Conservation (phyloP, 2,797 vertebrate genomes). For the Notamacropus eugenii region DNA sequence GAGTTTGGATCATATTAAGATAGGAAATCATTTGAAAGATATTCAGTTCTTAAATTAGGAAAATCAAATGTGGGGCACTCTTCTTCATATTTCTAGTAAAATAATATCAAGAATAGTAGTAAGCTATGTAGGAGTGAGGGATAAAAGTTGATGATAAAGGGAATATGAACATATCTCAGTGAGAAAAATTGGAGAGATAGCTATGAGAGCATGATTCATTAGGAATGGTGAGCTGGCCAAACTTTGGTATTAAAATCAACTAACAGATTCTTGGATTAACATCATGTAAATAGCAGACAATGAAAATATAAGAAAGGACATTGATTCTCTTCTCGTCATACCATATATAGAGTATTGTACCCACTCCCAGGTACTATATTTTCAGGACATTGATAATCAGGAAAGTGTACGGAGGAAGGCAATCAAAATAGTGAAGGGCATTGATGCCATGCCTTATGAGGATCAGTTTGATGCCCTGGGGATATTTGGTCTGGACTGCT, state of each 20-base stretch:
- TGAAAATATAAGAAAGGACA: background rate
- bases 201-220: background rate
- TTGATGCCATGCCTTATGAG: background rate
- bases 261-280: background rate
- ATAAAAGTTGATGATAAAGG: background rate
- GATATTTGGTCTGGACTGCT: background rate
- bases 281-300: background rate
- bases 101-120: background rate
- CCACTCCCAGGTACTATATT: too few species aligned
- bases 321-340: background rate
- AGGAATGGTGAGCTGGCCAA: background rate
- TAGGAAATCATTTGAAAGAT: background rate
- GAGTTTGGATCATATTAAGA: background rate
- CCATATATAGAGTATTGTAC: background rate
- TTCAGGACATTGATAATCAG: background rate
- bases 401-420: background rate
- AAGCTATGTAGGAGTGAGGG: background rate
- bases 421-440: background rate
- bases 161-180: background rate
- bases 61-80: background rate
- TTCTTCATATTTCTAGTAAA: background rate
- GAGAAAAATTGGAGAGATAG: background rate
- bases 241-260: background rate
- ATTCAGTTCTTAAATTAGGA: background rate
- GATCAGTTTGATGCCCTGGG: background rate